Percentiles rank a stretch among this genome's conserved stretches.
phyloP scores from a whole-genome alignment of 1,140 invertebrate genomes.

The Drosophila pruinosa region DNA sequence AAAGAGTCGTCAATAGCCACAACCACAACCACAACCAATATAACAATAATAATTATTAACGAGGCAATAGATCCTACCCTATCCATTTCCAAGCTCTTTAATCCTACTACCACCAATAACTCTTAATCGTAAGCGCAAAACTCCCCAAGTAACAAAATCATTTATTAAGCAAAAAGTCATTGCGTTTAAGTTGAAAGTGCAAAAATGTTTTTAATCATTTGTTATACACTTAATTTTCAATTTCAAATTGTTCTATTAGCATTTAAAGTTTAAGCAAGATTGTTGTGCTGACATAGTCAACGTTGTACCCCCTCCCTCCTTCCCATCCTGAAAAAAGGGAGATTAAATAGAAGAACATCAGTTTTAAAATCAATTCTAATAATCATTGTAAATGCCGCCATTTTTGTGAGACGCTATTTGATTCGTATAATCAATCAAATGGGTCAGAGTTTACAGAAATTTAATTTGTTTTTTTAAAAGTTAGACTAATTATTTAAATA shows the following conservation, averaged over 20 bases:
- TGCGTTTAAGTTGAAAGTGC: conserved; percentile 61
- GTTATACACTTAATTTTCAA: conserved; percentile 31
- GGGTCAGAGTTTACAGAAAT: conserved; percentile 56
- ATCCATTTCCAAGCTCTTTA: conserved; percentile 40
- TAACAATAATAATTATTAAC: conserved; percentile 1
- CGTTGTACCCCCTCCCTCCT: conserved; percentile 24
- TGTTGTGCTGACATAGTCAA: conserved; percentile 70
- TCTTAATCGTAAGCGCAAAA: conserved; percentile 42
- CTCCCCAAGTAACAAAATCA: conserved; percentile 32
- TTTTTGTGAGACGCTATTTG: conserved; percentile 26
- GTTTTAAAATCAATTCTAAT: conserved; percentile 14
- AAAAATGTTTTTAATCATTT: conserved; percentile 27
- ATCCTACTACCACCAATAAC: neutral
- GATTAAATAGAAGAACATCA: too few species aligned
- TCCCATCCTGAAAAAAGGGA: too few species aligned
- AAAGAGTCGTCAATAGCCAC: conserved; percentile 40
- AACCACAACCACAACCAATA: conserved; percentile 30
- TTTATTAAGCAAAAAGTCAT: conserved; percentile 71
- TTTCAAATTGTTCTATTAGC: conserved; percentile 70
- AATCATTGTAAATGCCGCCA: conserved; percentile 46
- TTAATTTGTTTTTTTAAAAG: conserved; percentile 64
- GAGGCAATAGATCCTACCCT: conserved; percentile 56
- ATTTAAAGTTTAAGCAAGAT: conserved; percentile 63
- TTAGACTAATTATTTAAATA: conserved; percentile 70
- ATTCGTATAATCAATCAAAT: neutral